Conservation (phyloP, 2,797 vertebrate genomes). For the Anabacerthia variegaticeps region DNA sequence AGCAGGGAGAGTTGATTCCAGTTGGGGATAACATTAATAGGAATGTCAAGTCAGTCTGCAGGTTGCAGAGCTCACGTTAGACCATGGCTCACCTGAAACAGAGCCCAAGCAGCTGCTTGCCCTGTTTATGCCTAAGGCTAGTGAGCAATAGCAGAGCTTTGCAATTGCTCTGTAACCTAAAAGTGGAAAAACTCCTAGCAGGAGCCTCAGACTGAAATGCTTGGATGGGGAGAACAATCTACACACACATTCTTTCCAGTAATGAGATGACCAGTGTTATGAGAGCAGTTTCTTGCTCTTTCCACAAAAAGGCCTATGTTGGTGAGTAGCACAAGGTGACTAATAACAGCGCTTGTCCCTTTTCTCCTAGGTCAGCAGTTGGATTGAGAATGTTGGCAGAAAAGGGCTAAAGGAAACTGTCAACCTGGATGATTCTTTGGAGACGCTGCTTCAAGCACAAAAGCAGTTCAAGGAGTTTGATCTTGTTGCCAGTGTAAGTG, state of each 20-base stretch:
- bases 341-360: not conserved
- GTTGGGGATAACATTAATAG: not conserved
- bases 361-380: slow-evolving; percentile 83
- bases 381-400: slow-evolving; percentile 88
- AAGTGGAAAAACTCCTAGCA: slow-evolving; percentile 16
- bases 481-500: slow-evolving; percentile 75
- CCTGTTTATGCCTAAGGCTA: slow-evolving; percentile 27
- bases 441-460: slow-evolving; percentile 80
- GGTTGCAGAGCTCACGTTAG: not conserved
- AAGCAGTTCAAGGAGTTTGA: slow-evolving; percentile 86
- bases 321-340: not conserved
- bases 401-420: slow-evolving; percentile 75
- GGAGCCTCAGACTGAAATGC: not conserved
- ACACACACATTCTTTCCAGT: not conserved
- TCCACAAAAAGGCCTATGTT: not conserved
- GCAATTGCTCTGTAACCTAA: not conserved
- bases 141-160: slow-evolving; percentile 24
- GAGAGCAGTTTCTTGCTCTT: slow-evolving; percentile 4
- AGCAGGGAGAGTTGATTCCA: not conserved
- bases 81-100: not conserved
- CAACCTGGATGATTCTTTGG: slow-evolving; percentile 83
- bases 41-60: not conserved
- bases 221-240: not conserved
- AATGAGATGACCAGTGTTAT: not conserved
- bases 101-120: not conserved